Conservation (phyloP, 1,140 invertebrate species). For the Drosophila oshimai region DNA sequence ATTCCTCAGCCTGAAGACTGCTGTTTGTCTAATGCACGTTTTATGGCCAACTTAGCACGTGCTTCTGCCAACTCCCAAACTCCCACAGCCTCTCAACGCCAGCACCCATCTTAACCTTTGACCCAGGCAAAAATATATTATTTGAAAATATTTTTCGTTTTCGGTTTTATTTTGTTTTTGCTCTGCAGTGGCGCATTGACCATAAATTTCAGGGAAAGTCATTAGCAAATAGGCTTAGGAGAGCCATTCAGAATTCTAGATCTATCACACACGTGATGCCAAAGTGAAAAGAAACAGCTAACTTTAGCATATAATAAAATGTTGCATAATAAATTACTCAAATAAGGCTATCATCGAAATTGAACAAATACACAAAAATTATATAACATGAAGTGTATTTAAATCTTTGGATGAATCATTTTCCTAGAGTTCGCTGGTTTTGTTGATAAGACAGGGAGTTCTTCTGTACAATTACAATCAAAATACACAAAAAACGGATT, state of each 20-base stretch:
- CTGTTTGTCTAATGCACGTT: constrained; percentile 54
- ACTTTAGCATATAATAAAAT: not conserved
- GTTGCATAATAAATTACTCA: not conserved
- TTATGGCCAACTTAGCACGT: constrained; percentile 65
- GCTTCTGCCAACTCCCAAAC: not conserved
- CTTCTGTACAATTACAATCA: no score
- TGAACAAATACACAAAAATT: not conserved
- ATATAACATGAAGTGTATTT: no score
- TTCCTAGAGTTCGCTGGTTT: no score
- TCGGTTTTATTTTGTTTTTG: constrained; percentile 17
- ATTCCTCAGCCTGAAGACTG: constrained; percentile 23
- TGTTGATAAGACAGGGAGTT: no score
- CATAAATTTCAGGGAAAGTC: constrained; percentile 58
- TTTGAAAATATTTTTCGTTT: constrained; percentile 41
- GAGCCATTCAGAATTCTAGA: constrained; percentile 17
- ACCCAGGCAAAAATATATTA: constrained; percentile 33
- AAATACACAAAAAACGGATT: no score
- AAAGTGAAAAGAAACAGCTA: not conserved
- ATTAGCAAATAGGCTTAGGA: constrained; percentile 45
- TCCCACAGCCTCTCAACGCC: not conserved
- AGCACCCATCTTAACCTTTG: not conserved
- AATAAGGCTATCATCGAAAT: not conserved
- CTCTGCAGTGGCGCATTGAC: constrained; percentile 38
- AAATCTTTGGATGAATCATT: not conserved
- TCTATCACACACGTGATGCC: not conserved